phyloP scores from a whole-genome alignment of 1,140 invertebrate genomes.

The Trialeurodes vaporariorum region DNA sequence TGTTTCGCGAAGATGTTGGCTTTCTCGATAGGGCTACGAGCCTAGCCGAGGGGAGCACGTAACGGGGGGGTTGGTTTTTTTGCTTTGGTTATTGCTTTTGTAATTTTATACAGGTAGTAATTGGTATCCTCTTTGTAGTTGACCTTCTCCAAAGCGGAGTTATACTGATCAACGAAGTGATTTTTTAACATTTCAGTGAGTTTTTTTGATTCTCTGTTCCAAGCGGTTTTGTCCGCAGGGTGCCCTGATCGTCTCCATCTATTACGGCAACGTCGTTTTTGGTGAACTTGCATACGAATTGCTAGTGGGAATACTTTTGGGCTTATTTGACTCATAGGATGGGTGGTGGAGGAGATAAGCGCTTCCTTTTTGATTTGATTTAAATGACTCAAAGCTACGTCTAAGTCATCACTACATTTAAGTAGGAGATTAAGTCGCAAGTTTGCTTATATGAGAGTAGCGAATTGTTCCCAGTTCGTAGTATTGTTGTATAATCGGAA shows the following conservation, averaged over 20 bases:
- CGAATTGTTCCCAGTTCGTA: conserved; percentile 1
- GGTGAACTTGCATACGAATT: background rate
- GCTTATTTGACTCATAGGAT: background rate
- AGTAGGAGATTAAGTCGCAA: conserved; percentile 4
- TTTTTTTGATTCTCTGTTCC: no score
- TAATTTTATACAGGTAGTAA: conserved; percentile 4
- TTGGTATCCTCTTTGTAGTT: no score
- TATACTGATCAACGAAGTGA: no score
- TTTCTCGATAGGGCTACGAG: background rate
- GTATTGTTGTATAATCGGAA: no score
- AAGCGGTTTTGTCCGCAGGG: conserved; percentile 4
- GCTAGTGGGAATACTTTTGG: background rate
- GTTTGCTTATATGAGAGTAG: background rate
- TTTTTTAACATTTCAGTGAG: no score
- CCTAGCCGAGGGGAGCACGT: background rate
- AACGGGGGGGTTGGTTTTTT: background rate
- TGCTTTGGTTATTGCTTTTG: background rate
- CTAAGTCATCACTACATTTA: conserved; percentile 8
- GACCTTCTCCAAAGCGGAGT: no score
- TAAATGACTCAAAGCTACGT: conserved; percentile 3
- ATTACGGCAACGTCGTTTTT: conserved; percentile 7
- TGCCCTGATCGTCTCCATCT: background rate
- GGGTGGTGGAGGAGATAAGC: background rate
- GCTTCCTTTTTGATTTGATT: conserved; percentile 9
- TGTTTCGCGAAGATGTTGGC: background rate